These are phyloP conservation scores for Zaprionus lineosus DNA, from an alignment of 2,888 invertebrate species.

Conservation along the genomic window DNA sequence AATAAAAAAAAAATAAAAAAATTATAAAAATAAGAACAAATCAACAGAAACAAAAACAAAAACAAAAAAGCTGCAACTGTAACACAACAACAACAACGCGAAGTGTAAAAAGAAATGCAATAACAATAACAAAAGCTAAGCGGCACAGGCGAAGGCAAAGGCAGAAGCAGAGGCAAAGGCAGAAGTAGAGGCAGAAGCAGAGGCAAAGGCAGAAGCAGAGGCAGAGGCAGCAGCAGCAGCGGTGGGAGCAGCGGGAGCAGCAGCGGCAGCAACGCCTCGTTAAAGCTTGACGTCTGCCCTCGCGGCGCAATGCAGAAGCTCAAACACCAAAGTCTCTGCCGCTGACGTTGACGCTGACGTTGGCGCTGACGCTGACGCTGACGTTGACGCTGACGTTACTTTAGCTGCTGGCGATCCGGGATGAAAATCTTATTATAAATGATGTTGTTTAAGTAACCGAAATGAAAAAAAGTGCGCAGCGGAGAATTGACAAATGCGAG, in stretches of 20 bases:
- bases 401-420: conserved; percentile 37
- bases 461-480: conserved; percentile 9
- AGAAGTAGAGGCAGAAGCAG: too few relatives aligned
- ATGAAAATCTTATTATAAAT: conserved; percentile 64
- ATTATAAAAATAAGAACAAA: too few relatives aligned
- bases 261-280: conserved; percentile 22
- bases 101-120: conserved; percentile 19
- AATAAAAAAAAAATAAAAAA: conserved; percentile 8
- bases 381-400: conserved; percentile 6
- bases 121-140: conserved; percentile 37
- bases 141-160: conserved; percentile 5
- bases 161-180: too few relatives aligned
- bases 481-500: conserved; percentile 15
- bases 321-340: too few relatives aligned
- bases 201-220: conserved; percentile 8
- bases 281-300: conserved; percentile 13
- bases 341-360: not conserved
- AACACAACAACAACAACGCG: conserved; percentile 10
- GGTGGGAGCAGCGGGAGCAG: conserved; percentile 6
- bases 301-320: not conserved
- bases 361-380: not conserved
- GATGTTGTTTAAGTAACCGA: conserved; percentile 50
- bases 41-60: conserved; percentile 22
- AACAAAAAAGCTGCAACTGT: too few relatives aligned
- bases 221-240: conserved; percentile 26